These are phyloP conservation scores for Drosophila mayri DNA, from an alignment of 1,140 invertebrate genomes.

Conservation along the genomic window DNA sequence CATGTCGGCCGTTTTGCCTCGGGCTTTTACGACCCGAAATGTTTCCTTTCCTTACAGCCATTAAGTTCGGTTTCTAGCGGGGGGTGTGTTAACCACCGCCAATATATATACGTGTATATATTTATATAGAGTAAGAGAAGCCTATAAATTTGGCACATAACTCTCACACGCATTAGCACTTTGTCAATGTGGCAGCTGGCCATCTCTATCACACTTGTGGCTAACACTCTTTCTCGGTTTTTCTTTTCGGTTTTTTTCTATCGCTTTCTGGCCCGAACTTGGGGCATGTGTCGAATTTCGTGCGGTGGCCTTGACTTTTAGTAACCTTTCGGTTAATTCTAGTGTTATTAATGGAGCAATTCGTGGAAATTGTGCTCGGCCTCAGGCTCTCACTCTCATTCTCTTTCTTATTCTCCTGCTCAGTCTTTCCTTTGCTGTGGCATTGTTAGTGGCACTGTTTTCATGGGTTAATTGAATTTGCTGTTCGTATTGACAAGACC, in stretches of 20 bases:
- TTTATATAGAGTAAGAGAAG: constrained; percentile 4
- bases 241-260: not conserved
- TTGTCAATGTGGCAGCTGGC: constrained; percentile 53
- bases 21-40: constrained; percentile 17
- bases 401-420: not conserved
- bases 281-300: constrained; percentile 69
- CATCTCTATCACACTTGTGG: constrained; percentile 30
- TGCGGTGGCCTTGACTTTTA: constrained; percentile 75
- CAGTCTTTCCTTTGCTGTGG: not conserved
- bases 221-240: constrained; percentile 12
- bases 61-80: constrained; percentile 47
- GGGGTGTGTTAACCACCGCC: constrained; percentile 19
- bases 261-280: constrained; percentile 1
- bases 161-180: constrained; percentile 74
- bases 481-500: constrained; percentile 48
- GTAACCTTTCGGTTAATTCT: constrained; percentile 80
- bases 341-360: constrained; percentile 78
- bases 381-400: not conserved
- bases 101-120: not conserved
- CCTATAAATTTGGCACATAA: constrained; percentile 59
- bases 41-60: constrained; percentile 43
- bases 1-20: constrained; percentile 20
- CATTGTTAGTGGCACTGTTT: constrained; percentile 13
- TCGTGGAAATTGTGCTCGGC: constrained; percentile 59
- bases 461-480: constrained; percentile 69